Evolutionary conservation across 2,888 invertebrate species (phyloP).

Genomic region (Drosophila mercatorum): DNA sequence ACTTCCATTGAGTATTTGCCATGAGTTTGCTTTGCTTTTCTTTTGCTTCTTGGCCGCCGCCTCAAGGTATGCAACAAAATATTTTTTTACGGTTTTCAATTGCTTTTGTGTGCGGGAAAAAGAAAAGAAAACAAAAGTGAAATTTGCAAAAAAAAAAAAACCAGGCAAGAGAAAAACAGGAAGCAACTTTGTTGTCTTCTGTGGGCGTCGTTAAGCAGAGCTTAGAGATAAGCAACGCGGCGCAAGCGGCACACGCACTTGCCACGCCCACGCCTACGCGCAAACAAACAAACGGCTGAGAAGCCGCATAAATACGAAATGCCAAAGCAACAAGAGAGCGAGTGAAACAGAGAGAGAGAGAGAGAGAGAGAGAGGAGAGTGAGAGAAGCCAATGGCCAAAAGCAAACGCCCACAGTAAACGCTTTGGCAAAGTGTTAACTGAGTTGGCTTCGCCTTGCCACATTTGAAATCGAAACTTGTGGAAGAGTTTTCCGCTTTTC

Average conservation of each 20-base stretch:
- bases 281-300: slow-evolving; percentile 39
- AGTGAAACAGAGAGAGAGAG: neutral
- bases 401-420: neutral
- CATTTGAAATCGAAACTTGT: neutral
- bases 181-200: slow-evolving; percentile 46
- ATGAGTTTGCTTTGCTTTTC: slow-evolving; percentile 8
- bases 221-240: slow-evolving; percentile 37
- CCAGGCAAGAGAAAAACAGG: slow-evolving; percentile 13
- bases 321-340: neutral
- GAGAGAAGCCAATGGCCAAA: slow-evolving; percentile 6
- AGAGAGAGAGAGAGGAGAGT: neutral
- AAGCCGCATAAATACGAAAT: slow-evolving; percentile 39
- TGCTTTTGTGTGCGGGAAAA: neutral
- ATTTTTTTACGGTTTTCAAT: neutral
- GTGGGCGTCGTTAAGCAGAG: slow-evolving; percentile 49
- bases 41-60: slow-evolving; percentile 6
- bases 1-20: slow-evolving; percentile 26
- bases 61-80: slow-evolving; percentile 43
- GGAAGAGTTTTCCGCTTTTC: neutral
- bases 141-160: slow-evolving; percentile 5
- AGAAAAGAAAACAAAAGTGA: slow-evolving; percentile 32
- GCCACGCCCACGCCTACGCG: slow-evolving; percentile 5
- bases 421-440: slow-evolving; percentile 2
- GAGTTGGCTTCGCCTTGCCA: neutral
- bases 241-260: neutral